phyloP scores from a whole-genome alignment of 2,888 invertebrate species.

The Aleiodes testaceus region DNA sequence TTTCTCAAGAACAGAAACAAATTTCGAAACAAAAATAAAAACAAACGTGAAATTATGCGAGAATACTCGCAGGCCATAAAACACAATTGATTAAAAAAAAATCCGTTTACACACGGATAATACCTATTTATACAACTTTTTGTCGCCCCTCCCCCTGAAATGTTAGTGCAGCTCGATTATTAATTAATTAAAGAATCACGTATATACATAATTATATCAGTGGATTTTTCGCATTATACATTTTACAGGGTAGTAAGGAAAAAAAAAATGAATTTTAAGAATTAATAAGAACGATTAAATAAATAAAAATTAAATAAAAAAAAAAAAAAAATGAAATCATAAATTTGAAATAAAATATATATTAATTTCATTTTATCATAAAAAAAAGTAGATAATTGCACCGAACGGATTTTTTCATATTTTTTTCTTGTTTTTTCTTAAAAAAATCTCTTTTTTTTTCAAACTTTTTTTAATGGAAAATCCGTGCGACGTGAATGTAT shows the following conservation, averaged over 20 bases:
- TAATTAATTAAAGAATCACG: slow-evolving; percentile 53
- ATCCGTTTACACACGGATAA: slow-evolving; percentile 33
- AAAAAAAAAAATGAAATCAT: not conserved
- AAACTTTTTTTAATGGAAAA: slow-evolving; percentile 37
- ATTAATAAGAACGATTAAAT: slow-evolving; percentile 59
- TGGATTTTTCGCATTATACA: slow-evolving; percentile 67
- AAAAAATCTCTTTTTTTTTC: not conserved
- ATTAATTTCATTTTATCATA: slow-evolving; percentile 44
- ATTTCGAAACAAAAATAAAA: slow-evolving; percentile 20
- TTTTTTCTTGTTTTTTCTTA: slow-evolving; percentile 33
- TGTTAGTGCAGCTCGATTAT: slow-evolving; percentile 58
- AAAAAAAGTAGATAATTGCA: slow-evolving; percentile 49
- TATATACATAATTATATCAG: slow-evolving; percentile 61
- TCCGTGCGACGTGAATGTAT: slow-evolving; percentile 64
- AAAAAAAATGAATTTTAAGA: slow-evolving; percentile 56
- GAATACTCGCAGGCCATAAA: slow-evolving; percentile 14
- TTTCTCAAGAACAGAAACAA: slow-evolving; percentile 14
- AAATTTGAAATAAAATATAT: slow-evolving; percentile 24
- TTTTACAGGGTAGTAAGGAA: slow-evolving; percentile 70
- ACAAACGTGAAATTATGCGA: slow-evolving; percentile 21
- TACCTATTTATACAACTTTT: slow-evolving; percentile 59
- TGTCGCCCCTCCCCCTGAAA: slow-evolving; percentile 54
- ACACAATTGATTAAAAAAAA: slow-evolving; percentile 23
- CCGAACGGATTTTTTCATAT: slow-evolving; percentile 34
- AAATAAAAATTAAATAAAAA: slow-evolving; percentile 28